Evolutionary conservation across 2,888 invertebrate genomes (phyloP).

Genomic region (Erynnis tages): DNA sequence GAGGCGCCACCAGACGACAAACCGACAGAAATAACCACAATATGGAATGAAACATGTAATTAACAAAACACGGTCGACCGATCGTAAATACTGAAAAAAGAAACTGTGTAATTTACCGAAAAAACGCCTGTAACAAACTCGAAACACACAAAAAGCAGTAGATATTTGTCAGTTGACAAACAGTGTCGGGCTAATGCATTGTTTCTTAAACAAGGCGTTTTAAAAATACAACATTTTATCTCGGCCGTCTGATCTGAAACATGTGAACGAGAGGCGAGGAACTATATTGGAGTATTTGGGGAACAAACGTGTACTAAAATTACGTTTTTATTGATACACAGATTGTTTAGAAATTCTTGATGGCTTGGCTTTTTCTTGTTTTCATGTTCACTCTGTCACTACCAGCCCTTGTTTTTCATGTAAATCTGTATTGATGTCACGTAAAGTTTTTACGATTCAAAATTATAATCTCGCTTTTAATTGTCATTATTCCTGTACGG

Average conservation of each 20-base stretch:
- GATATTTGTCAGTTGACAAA: conserved; percentile 44
- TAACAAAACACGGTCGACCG: conserved; percentile 4
- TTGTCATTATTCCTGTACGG: not conserved
- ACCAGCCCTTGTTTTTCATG: too few species aligned
- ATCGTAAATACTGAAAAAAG: conserved; percentile 31
- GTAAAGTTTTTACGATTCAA: too few species aligned
- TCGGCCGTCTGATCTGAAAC: conserved; percentile 25
- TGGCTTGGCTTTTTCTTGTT: too few species aligned
- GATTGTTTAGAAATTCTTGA: too few species aligned
- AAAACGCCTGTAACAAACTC: conserved; percentile 18
- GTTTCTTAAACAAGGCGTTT: conserved; percentile 63
- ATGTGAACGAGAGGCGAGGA: not conserved
- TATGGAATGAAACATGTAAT: conserved; percentile 13
- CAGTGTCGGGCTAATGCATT: conserved; percentile 59
- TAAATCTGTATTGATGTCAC: too few species aligned
- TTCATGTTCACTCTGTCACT: too few species aligned
- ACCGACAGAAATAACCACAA: conserved; percentile 28
- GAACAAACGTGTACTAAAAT: too few species aligned
- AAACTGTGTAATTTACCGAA: conserved; percentile 29
- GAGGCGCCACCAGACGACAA: conserved; percentile 31
- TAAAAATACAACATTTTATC: conserved; percentile 41
- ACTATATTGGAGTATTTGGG: too few species aligned
- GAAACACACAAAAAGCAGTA: conserved; percentile 15
- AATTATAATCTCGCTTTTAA: not conserved
- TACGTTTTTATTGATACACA: too few species aligned